These are phyloP conservation scores for Drosophila ambigua DNA, from an alignment of 1,140 invertebrate genomes.

Conservation along the genomic window DNA sequence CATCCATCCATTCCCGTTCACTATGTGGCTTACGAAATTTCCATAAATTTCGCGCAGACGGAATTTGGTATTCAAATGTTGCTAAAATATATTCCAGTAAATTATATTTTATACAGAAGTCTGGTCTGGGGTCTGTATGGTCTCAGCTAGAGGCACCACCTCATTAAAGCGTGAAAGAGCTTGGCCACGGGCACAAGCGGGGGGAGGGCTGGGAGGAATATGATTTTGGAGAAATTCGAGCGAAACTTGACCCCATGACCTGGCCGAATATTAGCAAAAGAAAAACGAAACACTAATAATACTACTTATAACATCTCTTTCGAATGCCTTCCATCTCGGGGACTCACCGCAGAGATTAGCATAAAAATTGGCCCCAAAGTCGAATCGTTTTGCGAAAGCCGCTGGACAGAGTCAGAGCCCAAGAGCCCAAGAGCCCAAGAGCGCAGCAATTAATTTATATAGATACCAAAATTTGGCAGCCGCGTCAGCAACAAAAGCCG, in stretches of 20 bases:
- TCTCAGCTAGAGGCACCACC: slow-evolving; percentile 6
- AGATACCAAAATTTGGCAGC: slow-evolving; percentile 34
- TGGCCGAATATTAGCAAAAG: slow-evolving; percentile 16
- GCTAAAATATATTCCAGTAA: not conserved
- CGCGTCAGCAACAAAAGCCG: slow-evolving; percentile 14
- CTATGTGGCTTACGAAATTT: slow-evolving; percentile 20
- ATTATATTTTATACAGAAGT: slow-evolving; percentile 35
- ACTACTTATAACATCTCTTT: slow-evolving; percentile 31
- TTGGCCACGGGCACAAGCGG: not conserved
- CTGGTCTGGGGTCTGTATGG: slow-evolving; percentile 7
- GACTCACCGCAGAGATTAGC: slow-evolving; percentile 63
- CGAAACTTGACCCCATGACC: slow-evolving; percentile 43
- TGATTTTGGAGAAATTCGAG: slow-evolving; percentile 38
- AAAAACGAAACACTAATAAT: slow-evolving; percentile 26
- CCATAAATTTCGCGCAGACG: slow-evolving; percentile 44
- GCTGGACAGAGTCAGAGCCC: slow-evolving; percentile 36
- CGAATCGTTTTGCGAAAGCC: slow-evolving; percentile 47
- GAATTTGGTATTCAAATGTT: slow-evolving; percentile 27
- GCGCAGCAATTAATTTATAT: slow-evolving; percentile 41
- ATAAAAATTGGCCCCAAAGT: slow-evolving; percentile 50
- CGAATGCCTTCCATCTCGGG: slow-evolving; percentile 22
- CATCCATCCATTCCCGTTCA: too few species aligned
- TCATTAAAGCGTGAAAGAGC: not conserved
- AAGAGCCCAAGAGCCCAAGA: slow-evolving; percentile 2
- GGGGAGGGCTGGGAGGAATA: not conserved